phyloP scores from a whole-genome alignment of 2,113 vertebrate genomes.

The Plecturocebus donacophilus region DNA sequence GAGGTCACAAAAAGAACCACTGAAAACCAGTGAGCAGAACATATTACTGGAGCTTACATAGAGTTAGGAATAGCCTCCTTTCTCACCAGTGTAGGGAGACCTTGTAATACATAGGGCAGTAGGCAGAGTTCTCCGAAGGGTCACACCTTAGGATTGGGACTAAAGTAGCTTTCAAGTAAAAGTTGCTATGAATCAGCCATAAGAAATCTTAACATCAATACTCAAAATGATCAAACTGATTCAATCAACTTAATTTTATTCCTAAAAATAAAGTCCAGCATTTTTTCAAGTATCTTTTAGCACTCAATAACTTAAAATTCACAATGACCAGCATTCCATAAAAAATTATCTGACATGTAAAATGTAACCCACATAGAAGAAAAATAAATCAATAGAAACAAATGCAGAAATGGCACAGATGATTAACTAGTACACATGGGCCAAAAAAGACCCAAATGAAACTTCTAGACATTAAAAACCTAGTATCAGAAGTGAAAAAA shows the following conservation, averaged over 20 bases:
- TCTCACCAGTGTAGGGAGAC: not conserved
- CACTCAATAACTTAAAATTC: not conserved
- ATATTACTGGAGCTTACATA: not conserved
- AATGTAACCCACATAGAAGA: not conserved
- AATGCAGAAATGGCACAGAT: not conserved
- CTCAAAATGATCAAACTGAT: not conserved
- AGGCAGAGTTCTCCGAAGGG: not conserved
- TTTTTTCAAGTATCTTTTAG: not conserved
- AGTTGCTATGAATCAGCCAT: not conserved
- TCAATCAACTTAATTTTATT: constrained; percentile 26
- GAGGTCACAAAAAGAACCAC: not conserved
- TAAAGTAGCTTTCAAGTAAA: not conserved
- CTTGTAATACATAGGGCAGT: not conserved
- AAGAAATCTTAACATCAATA: constrained; percentile 20
- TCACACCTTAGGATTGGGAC: not conserved
- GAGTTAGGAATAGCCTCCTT: not conserved
- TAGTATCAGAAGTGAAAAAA: not conserved
- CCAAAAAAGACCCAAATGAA: constrained; percentile 6
- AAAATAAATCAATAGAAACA: constrained; percentile 19
- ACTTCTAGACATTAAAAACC: not conserved
- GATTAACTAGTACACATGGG: not conserved
- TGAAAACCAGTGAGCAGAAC: not conserved
- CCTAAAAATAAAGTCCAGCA: not conserved
- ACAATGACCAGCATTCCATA: not conserved
- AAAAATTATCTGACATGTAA: not conserved